phyloP scores from a whole-genome alignment of 2,113 vertebrate species.

The Phaethon lepturus region DNA sequence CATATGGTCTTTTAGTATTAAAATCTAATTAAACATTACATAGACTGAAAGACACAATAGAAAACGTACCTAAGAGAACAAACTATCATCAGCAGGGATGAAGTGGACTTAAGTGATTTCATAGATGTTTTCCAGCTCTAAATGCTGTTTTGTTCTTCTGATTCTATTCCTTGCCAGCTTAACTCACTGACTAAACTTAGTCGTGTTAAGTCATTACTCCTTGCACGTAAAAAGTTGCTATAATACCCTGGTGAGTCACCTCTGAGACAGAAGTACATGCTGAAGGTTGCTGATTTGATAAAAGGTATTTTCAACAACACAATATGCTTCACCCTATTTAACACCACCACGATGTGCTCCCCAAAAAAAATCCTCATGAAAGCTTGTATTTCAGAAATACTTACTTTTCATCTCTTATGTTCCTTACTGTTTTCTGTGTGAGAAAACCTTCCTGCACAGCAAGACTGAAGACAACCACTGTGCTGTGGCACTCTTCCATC shows the following conservation, averaged over 20 bases:
- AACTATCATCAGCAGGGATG: background rate
- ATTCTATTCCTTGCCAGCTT: background rate
- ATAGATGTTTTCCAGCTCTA: background rate
- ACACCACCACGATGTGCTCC: background rate
- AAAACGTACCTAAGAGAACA: background rate
- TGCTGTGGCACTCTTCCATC: background rate
- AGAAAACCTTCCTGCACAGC: background rate
- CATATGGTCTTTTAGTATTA: background rate
- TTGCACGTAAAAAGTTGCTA: background rate
- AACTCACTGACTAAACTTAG: background rate
- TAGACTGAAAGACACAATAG: background rate
- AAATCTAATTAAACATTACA: background rate
- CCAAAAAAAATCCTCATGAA: background rate
- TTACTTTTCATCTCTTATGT: background rate
- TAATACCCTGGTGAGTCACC: conserved; percentile 3
- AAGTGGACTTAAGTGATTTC: background rate
- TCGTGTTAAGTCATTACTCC: background rate
- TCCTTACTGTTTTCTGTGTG: background rate
- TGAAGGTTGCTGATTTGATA: background rate
- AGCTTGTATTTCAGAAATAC: conserved; percentile 2
- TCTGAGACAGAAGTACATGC: background rate
- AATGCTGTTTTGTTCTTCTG: background rate
- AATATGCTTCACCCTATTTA: background rate
- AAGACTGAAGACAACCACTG: background rate
- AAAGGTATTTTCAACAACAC: background rate